phyloP scores from a whole-genome alignment of 1,140 invertebrate species.

The Bombyx mandarina region DNA sequence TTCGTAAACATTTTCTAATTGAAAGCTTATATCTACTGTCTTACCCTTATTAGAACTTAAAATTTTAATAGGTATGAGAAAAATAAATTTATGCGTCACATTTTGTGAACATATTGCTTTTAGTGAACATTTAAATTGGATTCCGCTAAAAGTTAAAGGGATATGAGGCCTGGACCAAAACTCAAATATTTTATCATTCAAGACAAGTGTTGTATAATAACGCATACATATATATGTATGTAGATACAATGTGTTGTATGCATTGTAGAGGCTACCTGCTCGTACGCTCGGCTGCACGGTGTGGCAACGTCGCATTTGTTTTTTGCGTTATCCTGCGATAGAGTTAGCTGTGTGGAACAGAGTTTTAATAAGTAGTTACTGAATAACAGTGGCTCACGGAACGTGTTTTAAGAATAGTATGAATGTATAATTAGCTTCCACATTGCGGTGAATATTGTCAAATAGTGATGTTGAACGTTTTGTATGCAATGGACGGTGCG shows the following conservation, averaged over 20 bases:
- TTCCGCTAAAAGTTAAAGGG: slow-evolving; percentile 35
- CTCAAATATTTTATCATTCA: slow-evolving; percentile 28
- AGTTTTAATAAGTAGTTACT: slow-evolving; percentile 28
- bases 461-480: slow-evolving; percentile 24
- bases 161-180: slow-evolving; percentile 48
- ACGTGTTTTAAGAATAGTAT: slow-evolving; percentile 31
- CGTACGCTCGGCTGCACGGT: slow-evolving; percentile 56
- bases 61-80: no score
- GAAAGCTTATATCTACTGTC: no score
- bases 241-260: slow-evolving; percentile 45
- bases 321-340: slow-evolving; percentile 57
- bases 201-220: slow-evolving; percentile 62
- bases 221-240: slow-evolving; percentile 17
- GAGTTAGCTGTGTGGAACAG: slow-evolving; percentile 44
- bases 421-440: slow-evolving; percentile 22
- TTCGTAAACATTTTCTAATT: no score
- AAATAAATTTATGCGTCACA: no score
- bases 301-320: slow-evolving; percentile 63
- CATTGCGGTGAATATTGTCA: slow-evolving; percentile 21
- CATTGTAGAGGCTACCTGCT: slow-evolving; percentile 60
- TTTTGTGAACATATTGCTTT: no score
- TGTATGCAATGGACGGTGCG: slow-evolving; percentile 28
- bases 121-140: slow-evolving; percentile 30
- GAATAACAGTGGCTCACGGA: slow-evolving; percentile 22
- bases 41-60: no score